Conservation (phyloP, 2,888 invertebrate species). For the Drosophila longiperda region DNA sequence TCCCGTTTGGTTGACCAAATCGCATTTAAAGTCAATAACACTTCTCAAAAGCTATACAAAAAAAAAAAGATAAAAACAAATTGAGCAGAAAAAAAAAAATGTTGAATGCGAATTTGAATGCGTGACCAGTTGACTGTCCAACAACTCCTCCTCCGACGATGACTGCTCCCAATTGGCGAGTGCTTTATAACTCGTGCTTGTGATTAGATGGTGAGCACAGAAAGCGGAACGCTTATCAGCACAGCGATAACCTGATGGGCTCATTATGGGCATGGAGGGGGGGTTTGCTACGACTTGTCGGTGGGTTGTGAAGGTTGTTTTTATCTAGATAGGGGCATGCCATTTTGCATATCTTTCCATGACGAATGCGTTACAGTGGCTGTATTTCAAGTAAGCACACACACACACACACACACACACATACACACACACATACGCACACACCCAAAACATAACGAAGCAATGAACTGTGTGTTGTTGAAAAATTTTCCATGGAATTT, state of each 20-base stretch:
- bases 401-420: background rate
- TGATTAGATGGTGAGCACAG: constrained; percentile 52
- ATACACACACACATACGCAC: constrained; percentile 17
- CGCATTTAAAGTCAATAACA: constrained; percentile 67
- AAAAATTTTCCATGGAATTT: constrained; percentile 78
- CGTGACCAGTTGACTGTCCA: constrained; percentile 31
- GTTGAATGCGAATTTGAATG: constrained; percentile 26
- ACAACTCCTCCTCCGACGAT: constrained; percentile 8
- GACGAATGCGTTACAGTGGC: constrained; percentile 68
- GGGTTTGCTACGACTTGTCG: constrained; percentile 9
- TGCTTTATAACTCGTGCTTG: constrained; percentile 70
- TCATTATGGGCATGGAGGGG: background rate
- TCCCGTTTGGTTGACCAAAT: constrained; percentile 24
- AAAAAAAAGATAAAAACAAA: constrained; percentile 4
- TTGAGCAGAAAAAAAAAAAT: constrained; percentile 30
- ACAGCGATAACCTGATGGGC: background rate
- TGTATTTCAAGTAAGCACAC: constrained; percentile 44
- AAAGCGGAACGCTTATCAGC: constrained; percentile 56
- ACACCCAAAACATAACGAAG: constrained; percentile 21
- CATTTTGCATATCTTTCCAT: constrained; percentile 75
- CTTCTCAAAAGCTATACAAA: constrained; percentile 43
- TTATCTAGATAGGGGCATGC: constrained; percentile 73
- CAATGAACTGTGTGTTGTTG: constrained; percentile 74
- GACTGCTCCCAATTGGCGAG: constrained; percentile 13
- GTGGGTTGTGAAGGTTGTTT: constrained; percentile 27